phyloP scores from a whole-genome alignment of 2,113 vertebrate genomes.

The Mustelus asterias region DNA sequence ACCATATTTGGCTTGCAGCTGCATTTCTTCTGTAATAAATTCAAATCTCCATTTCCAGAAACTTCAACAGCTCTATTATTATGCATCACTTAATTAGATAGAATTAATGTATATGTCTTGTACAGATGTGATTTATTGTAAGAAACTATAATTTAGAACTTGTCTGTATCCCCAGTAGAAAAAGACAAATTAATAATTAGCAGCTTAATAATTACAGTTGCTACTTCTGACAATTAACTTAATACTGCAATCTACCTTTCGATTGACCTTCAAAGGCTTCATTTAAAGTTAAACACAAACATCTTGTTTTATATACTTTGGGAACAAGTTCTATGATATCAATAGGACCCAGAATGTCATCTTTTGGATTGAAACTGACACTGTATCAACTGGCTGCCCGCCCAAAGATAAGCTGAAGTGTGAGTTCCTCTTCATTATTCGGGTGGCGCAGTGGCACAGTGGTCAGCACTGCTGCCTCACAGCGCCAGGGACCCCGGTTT shows the following conservation, averaged over 20 bases:
- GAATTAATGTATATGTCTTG: constrained; percentile 36
- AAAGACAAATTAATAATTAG: constrained; percentile 35
- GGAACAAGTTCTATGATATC: neutral
- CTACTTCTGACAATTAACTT: constrained; percentile 23
- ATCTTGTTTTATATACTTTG: neutral
- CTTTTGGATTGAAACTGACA: neutral
- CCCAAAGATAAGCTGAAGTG: neutral
- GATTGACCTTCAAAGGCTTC: constrained; percentile 8
- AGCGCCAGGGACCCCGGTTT: no score
- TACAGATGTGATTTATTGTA: constrained; percentile 36
- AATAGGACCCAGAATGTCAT: neutral
- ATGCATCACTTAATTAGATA: constrained; percentile 32
- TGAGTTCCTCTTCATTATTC: neutral
- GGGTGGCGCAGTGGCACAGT: no score
- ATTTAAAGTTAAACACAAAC: neutral
- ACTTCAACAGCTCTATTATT: constrained; percentile 5
- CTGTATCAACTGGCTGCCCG: neutral
- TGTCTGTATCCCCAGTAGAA: constrained; percentile 19
- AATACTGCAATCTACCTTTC: constrained; percentile 24
- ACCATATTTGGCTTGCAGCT: neutral
- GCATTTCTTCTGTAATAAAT: constrained; percentile 25
- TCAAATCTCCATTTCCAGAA: constrained; percentile 22
- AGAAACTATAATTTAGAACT: constrained; percentile 29
- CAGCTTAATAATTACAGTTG: constrained; percentile 23
- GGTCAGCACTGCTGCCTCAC: no score